phyloP scores from a whole-genome alignment of 1,140 invertebrate genomes.

The Stegodyphus mimosarum region DNA sequence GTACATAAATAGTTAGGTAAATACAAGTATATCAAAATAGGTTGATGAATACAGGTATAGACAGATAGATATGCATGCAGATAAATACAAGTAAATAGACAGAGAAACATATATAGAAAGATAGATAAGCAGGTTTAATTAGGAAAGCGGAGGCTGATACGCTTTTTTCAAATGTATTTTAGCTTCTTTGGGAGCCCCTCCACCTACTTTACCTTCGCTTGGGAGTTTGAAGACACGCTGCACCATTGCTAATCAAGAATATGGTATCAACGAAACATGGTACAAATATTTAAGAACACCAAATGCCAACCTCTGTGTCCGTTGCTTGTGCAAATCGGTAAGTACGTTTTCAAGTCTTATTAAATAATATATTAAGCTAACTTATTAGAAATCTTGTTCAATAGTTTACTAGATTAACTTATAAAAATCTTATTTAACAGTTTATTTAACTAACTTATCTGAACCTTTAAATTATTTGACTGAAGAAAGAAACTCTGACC shows the following conservation, averaged over 20 bases:
- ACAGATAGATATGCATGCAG: too few relatives aligned
- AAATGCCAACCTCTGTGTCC: neutral
- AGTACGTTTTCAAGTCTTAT: neutral
- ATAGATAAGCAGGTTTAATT: neutral
- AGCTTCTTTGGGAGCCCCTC: constrained; percentile 15
- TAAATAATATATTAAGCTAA: neutral
- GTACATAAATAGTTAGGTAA: too few relatives aligned
- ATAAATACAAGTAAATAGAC: too few relatives aligned
- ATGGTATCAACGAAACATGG: constrained; percentile 26
- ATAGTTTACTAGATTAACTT: neutral
- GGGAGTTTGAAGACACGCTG: neutral
- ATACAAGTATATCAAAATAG: neutral
- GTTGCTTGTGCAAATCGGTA: constrained; percentile 26
- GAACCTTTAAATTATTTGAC: too few relatives aligned
- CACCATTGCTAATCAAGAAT: constrained; percentile 14
- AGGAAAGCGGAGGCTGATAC: neutral
- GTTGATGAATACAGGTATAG: neutral
- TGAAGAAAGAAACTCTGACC: too few relatives aligned
- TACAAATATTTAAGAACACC: constrained; percentile 29
- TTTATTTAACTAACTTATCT: too few relatives aligned
- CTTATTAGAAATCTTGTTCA: neutral
- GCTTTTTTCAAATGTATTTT: neutral
- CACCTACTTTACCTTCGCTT: neutral
- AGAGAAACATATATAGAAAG: neutral
- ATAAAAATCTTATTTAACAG: too few relatives aligned